Evolutionary conservation across 2,797 vertebrate genomes (phyloP).

Genomic region (Choloepus didactylus): DNA sequence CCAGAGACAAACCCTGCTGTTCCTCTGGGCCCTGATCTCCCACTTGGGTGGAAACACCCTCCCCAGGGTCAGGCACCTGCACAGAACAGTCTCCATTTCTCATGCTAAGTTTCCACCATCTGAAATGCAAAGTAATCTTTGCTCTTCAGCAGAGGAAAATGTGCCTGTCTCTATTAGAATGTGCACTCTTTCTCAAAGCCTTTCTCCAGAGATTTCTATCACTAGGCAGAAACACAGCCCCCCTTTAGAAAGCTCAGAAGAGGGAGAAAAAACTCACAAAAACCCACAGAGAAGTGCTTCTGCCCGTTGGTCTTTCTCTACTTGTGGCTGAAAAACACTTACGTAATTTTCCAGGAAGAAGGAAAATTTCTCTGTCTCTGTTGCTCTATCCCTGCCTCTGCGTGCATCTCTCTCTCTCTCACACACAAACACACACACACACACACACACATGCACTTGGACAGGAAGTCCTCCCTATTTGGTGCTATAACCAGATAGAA

Average conservation of each 20-base stretch:
- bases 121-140: background rate
- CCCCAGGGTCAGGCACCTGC: background rate
- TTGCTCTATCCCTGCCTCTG: background rate
- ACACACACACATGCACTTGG: background rate
- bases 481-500: background rate
- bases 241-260: fast-evolving
- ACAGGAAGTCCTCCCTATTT: background rate
- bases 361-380: background rate
- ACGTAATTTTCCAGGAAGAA: background rate
- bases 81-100: background rate
- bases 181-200: background rate
- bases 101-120: background rate
- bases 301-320: background rate
- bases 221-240: background rate
- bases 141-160: background rate
- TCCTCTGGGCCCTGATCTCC: background rate
- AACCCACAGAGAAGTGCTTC: background rate
- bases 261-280: background rate
- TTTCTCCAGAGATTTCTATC: background rate
- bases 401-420: background rate
- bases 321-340: background rate
- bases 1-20: background rate
- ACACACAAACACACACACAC: background rate
- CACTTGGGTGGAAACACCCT: background rate
- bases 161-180: background rate